Conservation (phyloP, 2,888 invertebrate genomes). For the Bibio marci region DNA sequence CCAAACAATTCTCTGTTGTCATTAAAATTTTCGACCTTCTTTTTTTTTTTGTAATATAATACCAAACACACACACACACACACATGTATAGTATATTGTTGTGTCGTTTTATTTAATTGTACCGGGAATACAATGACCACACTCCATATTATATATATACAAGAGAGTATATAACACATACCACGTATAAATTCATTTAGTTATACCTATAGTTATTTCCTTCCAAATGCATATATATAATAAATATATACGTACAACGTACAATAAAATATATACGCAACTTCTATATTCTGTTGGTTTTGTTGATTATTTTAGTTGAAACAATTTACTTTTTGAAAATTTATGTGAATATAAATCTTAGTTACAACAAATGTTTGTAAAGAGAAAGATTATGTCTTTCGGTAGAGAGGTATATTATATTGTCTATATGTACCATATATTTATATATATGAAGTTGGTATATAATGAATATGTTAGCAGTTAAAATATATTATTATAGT, state of each 20-base stretch:
- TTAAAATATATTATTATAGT: too few species aligned
- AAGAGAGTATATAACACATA: not conserved
- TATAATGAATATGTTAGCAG: too few species aligned
- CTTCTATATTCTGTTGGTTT: too few species aligned
- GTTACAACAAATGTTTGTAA: not conserved
- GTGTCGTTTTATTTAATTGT: slow-evolving; percentile 4
- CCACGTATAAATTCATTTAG: not conserved
- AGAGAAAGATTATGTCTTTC: not conserved
- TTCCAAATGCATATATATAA: not conserved
- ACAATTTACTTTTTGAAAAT: slow-evolving; percentile 4
- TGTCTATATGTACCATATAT: not conserved
- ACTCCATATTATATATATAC: not conserved
- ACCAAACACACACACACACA: too few species aligned
- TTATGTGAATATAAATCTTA: slow-evolving; percentile 4
- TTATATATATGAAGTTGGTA: too few species aligned
- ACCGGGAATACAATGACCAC: slow-evolving; percentile 4
- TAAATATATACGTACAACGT: not conserved
- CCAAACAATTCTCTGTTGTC: not conserved
- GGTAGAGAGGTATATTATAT: not conserved
- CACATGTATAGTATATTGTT: too few species aligned
- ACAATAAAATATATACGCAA: not conserved
- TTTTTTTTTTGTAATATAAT: too few species aligned
- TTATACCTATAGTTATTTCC: not conserved
- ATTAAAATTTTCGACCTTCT: slow-evolving; percentile 6
- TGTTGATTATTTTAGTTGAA: slow-evolving; percentile 4